Conservation (phyloP, 1,140 invertebrate genomes). For the Batillaria attramentaria region DNA sequence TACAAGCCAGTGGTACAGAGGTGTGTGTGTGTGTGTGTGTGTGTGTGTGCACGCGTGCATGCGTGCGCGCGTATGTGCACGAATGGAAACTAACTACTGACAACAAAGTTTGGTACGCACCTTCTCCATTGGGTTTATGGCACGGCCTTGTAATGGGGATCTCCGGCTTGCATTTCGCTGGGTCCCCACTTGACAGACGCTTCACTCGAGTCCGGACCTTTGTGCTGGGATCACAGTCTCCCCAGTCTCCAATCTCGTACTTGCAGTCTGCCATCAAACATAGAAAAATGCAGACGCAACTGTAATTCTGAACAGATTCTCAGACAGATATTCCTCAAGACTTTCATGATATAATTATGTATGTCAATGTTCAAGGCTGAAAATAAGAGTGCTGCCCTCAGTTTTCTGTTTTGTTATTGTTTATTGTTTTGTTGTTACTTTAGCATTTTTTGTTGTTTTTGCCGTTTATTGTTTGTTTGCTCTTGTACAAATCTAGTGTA, state of each 20-base stretch:
- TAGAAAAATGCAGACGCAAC: background rate
- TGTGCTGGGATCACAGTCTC: slow-evolving; percentile 50
- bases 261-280: slow-evolving; percentile 47
- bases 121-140: slow-evolving; percentile 46
- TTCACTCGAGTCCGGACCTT: slow-evolving; percentile 49
- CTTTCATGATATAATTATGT: background rate
- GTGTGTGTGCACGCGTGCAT: background rate
- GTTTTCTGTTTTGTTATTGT: background rate
- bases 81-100: background rate
- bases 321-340: background rate
- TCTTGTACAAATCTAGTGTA: background rate
- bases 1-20: background rate
- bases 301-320: background rate
- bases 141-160: slow-evolving; percentile 43
- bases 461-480: background rate
- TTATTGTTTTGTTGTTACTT: no score
- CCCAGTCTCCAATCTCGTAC: slow-evolving; percentile 51
- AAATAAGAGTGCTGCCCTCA: background rate
- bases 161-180: slow-evolving; percentile 39
- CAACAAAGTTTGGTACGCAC: slow-evolving; percentile 25
- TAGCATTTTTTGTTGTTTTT: background rate
- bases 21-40: no score
- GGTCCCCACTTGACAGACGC: slow-evolving; percentile 37
- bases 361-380: background rate
- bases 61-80: background rate